phyloP scores from a whole-genome alignment of 2,888 invertebrate species.

The Nephrotoma guestfalica region DNA sequence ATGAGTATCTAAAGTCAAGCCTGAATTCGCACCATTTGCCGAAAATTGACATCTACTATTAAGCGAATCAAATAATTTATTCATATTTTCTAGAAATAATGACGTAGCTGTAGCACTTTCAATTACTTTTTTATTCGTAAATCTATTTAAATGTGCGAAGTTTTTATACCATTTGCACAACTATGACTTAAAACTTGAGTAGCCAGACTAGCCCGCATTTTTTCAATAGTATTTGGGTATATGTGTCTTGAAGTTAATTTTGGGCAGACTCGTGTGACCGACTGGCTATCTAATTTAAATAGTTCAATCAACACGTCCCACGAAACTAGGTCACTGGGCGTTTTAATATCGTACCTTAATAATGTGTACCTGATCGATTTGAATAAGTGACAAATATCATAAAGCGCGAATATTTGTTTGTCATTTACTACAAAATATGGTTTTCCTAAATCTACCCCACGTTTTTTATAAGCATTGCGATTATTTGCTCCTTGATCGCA shows the following conservation, averaged over 20 bases:
- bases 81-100: too few species aligned
- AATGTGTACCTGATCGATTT: neutral
- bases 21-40: too few species aligned
- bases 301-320: neutral
- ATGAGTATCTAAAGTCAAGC: too few species aligned
- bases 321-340: neutral
- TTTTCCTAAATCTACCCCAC: neutral
- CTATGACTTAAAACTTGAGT: neutral
- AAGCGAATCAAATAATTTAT: too few species aligned
- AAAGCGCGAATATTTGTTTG: neutral
- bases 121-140: too few species aligned
- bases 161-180: neutral
- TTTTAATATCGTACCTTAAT: neutral
- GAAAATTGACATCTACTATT: too few species aligned
- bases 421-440: neutral
- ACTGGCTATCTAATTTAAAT: neutral
- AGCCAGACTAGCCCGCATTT: neutral
- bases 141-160: neutral
- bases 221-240: neutral
- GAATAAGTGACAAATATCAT: neutral
- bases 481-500: neutral
- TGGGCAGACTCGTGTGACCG: neutral
- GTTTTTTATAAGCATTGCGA: neutral
- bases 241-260: neutral
- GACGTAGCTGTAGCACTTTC: too few species aligned